phyloP scores from a whole-genome alignment of 2,113 vertebrate species.

The Periophthalmodon schlosseri region DNA sequence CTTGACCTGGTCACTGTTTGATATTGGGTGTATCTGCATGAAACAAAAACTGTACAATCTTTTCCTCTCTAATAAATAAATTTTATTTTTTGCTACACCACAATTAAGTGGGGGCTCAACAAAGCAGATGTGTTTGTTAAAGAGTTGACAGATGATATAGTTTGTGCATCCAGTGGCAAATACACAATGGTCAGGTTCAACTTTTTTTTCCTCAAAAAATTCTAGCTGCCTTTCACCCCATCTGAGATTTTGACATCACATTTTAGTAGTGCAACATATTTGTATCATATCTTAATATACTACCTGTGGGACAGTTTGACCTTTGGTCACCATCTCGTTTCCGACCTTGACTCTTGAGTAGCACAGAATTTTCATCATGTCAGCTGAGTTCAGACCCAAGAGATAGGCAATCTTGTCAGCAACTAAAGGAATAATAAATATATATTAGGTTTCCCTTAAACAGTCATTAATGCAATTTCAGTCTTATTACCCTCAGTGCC shows the following conservation, averaged over 20 bases:
- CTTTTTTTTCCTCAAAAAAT: conserved; percentile 2
- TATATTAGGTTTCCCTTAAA: conserved; percentile 14
- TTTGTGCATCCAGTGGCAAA: no score
- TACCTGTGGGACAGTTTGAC: conserved; percentile 73
- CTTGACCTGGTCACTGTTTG: no score
- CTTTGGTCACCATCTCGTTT: conserved; percentile 69
- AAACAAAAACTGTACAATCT: no score
- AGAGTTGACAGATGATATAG: no score
- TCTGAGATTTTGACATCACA: no score
- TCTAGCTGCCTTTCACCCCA: no score
- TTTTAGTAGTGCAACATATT: conserved; percentile 3
- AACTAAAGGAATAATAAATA: conserved; percentile 13
- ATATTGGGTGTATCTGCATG: no score
- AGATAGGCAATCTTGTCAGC: conserved; percentile 76
- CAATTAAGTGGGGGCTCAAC: conserved; percentile 7
- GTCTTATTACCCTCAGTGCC: conserved; percentile 65
- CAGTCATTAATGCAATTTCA: background rate
- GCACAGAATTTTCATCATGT: conserved; percentile 78
- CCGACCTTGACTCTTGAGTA: conserved; percentile 73
- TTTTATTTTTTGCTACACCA: no score
- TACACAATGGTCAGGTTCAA: conserved; percentile 27
- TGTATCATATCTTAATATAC: conserved; percentile 21
- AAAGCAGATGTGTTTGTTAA: background rate
- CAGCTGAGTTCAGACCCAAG: conserved; percentile 80
- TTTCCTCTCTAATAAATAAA: no score